These are phyloP conservation scores for Cetonia aurata DNA, from an alignment of 2,888 invertebrate species.

Conservation along the genomic window DNA sequence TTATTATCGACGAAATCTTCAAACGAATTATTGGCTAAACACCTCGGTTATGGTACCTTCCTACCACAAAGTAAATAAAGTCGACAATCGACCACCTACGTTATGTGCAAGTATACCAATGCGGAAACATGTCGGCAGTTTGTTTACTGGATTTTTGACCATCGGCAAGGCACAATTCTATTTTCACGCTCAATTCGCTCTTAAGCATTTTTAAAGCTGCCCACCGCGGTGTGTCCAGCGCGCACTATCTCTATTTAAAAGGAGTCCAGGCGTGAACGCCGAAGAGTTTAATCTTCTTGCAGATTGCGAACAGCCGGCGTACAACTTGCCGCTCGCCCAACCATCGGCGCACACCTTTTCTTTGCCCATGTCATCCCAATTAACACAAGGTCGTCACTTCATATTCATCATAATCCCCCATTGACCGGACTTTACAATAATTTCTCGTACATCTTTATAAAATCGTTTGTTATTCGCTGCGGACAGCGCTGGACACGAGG, in stretches of 20 bases:
- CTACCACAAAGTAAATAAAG: too few relatives aligned
- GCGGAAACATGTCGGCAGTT: conserved; percentile 9
- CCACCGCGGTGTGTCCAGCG: conserved; percentile 6
- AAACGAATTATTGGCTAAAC: too few relatives aligned
- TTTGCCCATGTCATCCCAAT: conserved; percentile 63
- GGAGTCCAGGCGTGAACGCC: conserved; percentile 22
- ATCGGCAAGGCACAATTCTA: conserved; percentile 10
- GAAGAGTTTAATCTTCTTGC: conserved; percentile 39
- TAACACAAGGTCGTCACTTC: conserved; percentile 63
- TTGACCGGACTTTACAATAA: conserved; percentile 55
- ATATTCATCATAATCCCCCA: conserved; percentile 59
- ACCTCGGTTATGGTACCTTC: too few relatives aligned
- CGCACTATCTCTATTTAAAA: conserved; percentile 34
- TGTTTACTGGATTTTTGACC: conserved; percentile 9
- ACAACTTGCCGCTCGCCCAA: too few relatives aligned
- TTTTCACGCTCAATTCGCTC: conserved; percentile 39
- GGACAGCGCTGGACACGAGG: conserved; percentile 16
- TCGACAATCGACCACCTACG: too few relatives aligned
- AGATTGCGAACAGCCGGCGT: conserved; percentile 25
- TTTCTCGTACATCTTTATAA: conserved; percentile 61
- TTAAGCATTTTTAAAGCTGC: conserved; percentile 38
- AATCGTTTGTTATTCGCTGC: conserved; percentile 61
- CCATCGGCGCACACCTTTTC: conserved; percentile 50
- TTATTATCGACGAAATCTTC: too few relatives aligned
- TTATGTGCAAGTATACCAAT: not conserved